phyloP scores from a whole-genome alignment of 1,140 invertebrate genomes.

The Leptoteleia sp. region DNA sequence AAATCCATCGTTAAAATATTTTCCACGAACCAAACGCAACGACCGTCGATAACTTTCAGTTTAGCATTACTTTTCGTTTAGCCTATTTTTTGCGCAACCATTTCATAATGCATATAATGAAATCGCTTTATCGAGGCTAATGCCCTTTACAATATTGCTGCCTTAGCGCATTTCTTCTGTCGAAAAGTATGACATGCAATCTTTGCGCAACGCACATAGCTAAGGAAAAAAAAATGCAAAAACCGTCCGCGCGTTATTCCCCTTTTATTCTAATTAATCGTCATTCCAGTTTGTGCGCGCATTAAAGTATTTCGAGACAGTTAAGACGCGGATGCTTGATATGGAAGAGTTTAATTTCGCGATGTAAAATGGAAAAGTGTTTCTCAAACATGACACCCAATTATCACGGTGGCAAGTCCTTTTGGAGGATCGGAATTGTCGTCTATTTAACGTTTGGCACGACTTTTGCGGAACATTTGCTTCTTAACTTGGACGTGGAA shows the following conservation, averaged over 20 bases:
- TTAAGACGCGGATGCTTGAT: conserved; percentile 1
- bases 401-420: neutral
- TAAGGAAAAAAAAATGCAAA: conserved; percentile 67
- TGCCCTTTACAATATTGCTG: conserved; percentile 29
- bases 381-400: conserved; percentile 13
- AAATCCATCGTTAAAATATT: no score
- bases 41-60: no score
- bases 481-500: conserved; percentile 73
- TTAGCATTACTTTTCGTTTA: no score
- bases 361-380: conserved; percentile 7
- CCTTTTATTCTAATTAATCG: conserved; percentile 17
- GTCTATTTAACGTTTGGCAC: conserved; percentile 32
- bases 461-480: conserved; percentile 63
- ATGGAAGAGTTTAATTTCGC: conserved; percentile 20
- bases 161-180: conserved; percentile 26
- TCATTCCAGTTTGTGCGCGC: conserved; percentile 8
- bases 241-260: conserved; percentile 34
- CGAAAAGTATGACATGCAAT: conserved; percentile 46
- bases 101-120: no score
- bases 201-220: conserved; percentile 66
- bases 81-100: no score
- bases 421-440: conserved; percentile 18
- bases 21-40: no score
- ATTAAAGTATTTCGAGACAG: no score
- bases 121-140: conserved; percentile 3